Evolutionary conservation across 2,113 vertebrate species (phyloP), one percentile per base, ranked within the genome.

Genomic region (Sakesphorus luctuosus): DNA sequence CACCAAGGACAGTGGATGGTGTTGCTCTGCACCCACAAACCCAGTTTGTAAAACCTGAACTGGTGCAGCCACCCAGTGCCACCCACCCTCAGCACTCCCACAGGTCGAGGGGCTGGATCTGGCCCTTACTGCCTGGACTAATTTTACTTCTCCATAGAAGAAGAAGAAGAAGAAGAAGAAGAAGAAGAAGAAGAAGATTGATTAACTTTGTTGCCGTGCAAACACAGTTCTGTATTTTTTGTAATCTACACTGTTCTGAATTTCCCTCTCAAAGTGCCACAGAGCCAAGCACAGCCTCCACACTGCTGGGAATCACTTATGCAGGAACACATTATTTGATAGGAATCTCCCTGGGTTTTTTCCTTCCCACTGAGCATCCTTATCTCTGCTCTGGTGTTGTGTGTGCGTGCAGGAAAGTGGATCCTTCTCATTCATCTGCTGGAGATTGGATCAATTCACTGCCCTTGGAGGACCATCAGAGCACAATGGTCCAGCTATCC

Each of bases 371-470:
- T 10, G 35, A 83, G 44, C 58, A 58, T 24, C 76, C 59, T 87
- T 84, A 89, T 78, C 31, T 0, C 38, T 52, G 68, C 52, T 61
- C 50, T 1, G 3, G 24, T 1, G 29, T 5, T 40, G 50, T 62
- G 89, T 20, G 52, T 2, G 38, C 20, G 1, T 0, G 0, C 29
- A 18, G 81, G 36, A 31, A 24, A 65, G 85, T 0, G 0, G 33
- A 9, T 44, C 33, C 68, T 72, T 26, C 12, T 58, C 55, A 10
- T 83, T 82, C 80, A 78, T 6, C 69, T 40, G 49, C 56, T 6
- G 35, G 6, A 66, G 89, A 7, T 8, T 3, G 4, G 3, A 8
- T 21, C 0, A 0, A 52, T 56, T 67, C 11, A 0, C 35, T 50
- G 74, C 38, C 65, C 90, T 40, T 0, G 0, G 23, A 80, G 68